Evolutionary conservation across 2,113 vertebrate species (phyloP), one percentile per base, ranked within the genome.

Genomic region (Gallinago undulata): DNA sequence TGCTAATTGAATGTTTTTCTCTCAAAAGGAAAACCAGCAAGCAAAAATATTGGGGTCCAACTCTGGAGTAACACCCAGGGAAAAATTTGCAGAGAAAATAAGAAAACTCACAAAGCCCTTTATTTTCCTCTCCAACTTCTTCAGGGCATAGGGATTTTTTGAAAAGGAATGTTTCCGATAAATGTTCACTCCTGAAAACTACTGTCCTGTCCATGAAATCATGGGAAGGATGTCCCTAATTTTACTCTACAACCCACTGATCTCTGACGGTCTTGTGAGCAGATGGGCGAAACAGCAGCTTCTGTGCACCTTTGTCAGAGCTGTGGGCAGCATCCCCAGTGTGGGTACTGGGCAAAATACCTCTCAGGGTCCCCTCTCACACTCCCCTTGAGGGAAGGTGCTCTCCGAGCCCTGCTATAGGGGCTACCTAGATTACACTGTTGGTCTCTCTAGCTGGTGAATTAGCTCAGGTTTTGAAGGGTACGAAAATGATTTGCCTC

Each of bases 321-420:
- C 51, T 63, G 43, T 4, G 1, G 17, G 41, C 0, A 0, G 23
- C 1, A 1, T 47, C 35, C 56, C 11, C 19, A 33, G 23, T 0
- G 0, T 14, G 13, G 31, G 24, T 35, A 27, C 24, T 16, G 43
- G 31, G 10, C 13, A 48, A 89, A 77, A 41, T 7, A 4, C 21
- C 72, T 10, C 3, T 17, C 51, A 13, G 9, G 39, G 27, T 72
- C n/a, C 25, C 37, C 31, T 80, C 77, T n/a, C 5, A 1, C 37
- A 19, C 16, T 17, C 45, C 7, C 5, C 8, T 21, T 13, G 33
- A 25, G 10, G 6, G 31, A 80, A 50, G 15, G 2, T 47, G 3
- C 19, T 76, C 17, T 80, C 16, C 13, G 41, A 43, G n/a, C 3
- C 0, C 24, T 47, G 11, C 24, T 39, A 0, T 17, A 19, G 7